A percentile compares a stretch with the other conserved stretches of the same genome.
Conservation (phyloP, 2,113 vertebrate species). For the Myotis lucifugus region DNA sequence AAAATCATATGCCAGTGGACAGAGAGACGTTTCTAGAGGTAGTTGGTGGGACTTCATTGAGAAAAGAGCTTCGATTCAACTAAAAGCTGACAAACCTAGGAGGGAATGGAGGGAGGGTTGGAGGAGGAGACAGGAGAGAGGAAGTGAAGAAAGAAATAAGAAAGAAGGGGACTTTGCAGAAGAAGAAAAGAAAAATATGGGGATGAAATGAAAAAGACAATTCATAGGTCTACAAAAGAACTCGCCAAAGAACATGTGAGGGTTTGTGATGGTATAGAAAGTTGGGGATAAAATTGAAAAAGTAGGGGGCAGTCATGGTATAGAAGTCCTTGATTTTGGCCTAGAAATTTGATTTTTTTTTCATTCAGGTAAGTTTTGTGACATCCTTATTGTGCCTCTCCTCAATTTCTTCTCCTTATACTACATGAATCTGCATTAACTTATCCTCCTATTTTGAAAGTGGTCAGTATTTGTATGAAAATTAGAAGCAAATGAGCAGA, state of each 20-base stretch:
- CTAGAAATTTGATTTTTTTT: neutral
- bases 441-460: neutral
- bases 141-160: neutral
- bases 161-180: neutral
- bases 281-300: neutral
- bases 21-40: neutral
- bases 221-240: neutral
- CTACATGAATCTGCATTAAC: neutral
- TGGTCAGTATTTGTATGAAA: conserved; percentile 40
- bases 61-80: neutral
- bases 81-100: neutral
- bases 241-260: neutral
- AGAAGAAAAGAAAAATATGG: neutral
- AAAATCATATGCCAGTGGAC: neutral
- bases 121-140: neutral
- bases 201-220: neutral
- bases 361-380: neutral
- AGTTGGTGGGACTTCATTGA: neutral
- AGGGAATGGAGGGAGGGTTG: neutral
- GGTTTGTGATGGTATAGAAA: neutral
- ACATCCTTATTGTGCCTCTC: neutral
- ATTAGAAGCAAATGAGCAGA: conserved; percentile 79
- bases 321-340: neutral
- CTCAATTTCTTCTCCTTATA: neutral
- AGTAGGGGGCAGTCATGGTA: no score